Evolutionary conservation across 2,797 vertebrate genomes (phyloP).

Genomic region (Karalla daura): DNA sequence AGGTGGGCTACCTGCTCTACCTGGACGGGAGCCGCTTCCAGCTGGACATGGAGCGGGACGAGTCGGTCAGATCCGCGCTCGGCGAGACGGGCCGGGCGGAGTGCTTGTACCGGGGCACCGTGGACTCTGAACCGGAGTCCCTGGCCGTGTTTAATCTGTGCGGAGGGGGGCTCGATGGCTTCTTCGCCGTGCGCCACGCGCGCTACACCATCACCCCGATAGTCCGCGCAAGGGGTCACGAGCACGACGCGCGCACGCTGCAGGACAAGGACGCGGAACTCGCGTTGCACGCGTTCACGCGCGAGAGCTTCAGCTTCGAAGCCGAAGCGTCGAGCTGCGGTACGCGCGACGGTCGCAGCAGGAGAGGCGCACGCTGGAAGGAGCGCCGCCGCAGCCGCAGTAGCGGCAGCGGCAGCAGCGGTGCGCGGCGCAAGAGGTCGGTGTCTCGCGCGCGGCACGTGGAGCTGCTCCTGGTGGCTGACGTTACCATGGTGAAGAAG

Average conservation of each 20-base stretch:
- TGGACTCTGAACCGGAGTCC: slow-evolving; percentile 90
- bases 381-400: slow-evolving; percentile 30
- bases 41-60: slow-evolving; percentile 92
- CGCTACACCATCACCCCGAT: slow-evolving; percentile 91
- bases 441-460: slow-evolving; percentile 93
- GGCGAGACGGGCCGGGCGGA: no score
- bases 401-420: slow-evolving; percentile 13
- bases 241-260: slow-evolving; percentile 78
- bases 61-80: no score
- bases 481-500: slow-evolving; percentile 91
- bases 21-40: slow-evolving; percentile 89
- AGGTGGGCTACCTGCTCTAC: slow-evolving; percentile 92
- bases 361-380: slow-evolving; percentile 39
- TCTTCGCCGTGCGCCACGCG: slow-evolving; percentile 89
- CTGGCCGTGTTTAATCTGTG: slow-evolving; percentile 92
- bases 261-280: slow-evolving; percentile 79
- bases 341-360: slow-evolving; percentile 67
- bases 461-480: slow-evolving; percentile 96
- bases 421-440: slow-evolving; percentile 83
- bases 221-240: slow-evolving; percentile 67
- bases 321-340: slow-evolving; percentile 69
- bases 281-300: slow-evolving; percentile 83
- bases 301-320: slow-evolving; percentile 85
- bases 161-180: slow-evolving; percentile 90
- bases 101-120: slow-evolving; percentile 92